These are phyloP conservation scores for Trichomycterus rosablanca DNA, from an alignment of 2,113 vertebrate species.

Conservation along the genomic window DNA sequence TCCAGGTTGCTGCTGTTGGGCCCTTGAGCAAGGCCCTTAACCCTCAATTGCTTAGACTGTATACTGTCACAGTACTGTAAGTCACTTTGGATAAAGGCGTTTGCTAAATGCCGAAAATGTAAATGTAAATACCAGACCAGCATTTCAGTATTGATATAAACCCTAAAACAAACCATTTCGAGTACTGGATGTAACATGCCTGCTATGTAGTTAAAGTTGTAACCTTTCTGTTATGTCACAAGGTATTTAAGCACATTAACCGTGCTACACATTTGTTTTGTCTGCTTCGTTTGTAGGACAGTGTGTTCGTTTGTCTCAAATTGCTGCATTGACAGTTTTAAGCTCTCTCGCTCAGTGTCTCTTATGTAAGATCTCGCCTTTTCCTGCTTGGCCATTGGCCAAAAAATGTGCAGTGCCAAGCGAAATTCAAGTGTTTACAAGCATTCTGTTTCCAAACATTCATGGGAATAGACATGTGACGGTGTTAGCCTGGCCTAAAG, in stretches of 20 bases:
- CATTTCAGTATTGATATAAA: no score
- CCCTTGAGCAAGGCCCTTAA: no score
- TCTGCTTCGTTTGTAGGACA: neutral
- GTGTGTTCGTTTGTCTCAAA: neutral
- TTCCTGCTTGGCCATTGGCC: conserved; percentile 7
- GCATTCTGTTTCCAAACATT: conserved; percentile 5
- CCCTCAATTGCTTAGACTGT: no score
- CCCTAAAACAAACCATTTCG: no score
- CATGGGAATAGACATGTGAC: neutral
- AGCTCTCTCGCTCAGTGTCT: neutral
- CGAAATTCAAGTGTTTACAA: conserved; percentile 2
- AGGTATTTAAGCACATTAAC: neutral
- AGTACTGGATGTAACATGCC: no score
- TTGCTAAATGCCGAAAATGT: no score
- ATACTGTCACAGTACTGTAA: no score
- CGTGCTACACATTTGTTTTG: neutral
- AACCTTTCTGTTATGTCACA: neutral
- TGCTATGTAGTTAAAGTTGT: no score
- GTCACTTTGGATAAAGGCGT: no score
- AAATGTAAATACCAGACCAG: no score
- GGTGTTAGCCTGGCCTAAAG: neutral
- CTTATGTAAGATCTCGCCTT: conserved; percentile 12
- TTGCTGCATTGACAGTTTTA: conserved; percentile 8
- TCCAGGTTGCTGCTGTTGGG: no score
- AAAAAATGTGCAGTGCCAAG: conserved; percentile 13